These are phyloP conservation scores for Drosophila suzukii DNA, from an alignment of 1,140 invertebrate species.

Conservation along the genomic window DNA sequence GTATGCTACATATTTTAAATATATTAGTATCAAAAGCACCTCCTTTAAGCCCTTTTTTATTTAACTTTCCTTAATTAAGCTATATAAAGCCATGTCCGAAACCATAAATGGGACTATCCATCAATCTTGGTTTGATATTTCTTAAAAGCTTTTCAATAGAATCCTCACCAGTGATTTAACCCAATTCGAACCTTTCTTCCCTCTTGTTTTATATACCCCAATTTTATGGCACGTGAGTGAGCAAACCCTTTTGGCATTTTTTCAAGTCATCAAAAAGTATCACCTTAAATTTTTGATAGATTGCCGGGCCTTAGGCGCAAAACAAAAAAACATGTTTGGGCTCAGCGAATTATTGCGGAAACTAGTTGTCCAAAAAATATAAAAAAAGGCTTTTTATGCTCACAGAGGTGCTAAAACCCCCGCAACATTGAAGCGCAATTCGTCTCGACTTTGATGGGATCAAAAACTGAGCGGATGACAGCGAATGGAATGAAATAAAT, in stretches of 20 bases:
- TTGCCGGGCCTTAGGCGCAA: constrained; percentile 37
- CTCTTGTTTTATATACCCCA: background rate
- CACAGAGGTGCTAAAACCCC: constrained; percentile 67
- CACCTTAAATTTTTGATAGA: constrained; percentile 71
- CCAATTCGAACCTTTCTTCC: constrained; percentile 1
- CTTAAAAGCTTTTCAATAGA: constrained; percentile 26
- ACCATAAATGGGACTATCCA: constrained; percentile 8
- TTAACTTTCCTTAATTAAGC: background rate
- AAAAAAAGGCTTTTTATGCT: constrained; percentile 43
- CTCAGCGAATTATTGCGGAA: constrained; percentile 66
- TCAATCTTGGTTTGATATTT: constrained; percentile 14
- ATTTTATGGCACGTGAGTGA: constrained; percentile 59
- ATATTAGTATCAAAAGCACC: background rate
- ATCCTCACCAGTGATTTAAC: constrained; percentile 9
- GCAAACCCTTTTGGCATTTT: constrained; percentile 38
- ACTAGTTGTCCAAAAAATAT: constrained; percentile 57
- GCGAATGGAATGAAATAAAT: constrained; percentile 49
- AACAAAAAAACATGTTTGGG: constrained; percentile 24
- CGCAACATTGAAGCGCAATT: constrained; percentile 77
- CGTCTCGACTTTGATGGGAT: constrained; percentile 78
- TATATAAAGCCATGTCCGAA: background rate
- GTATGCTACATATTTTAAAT: too few relatives aligned
- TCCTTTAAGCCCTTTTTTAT: background rate
- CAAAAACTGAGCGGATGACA: constrained; percentile 66
- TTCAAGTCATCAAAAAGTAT: constrained; percentile 3